phyloP scores from a whole-genome alignment of 2,888 invertebrate genomes.

The Drosophila cracens region DNA sequence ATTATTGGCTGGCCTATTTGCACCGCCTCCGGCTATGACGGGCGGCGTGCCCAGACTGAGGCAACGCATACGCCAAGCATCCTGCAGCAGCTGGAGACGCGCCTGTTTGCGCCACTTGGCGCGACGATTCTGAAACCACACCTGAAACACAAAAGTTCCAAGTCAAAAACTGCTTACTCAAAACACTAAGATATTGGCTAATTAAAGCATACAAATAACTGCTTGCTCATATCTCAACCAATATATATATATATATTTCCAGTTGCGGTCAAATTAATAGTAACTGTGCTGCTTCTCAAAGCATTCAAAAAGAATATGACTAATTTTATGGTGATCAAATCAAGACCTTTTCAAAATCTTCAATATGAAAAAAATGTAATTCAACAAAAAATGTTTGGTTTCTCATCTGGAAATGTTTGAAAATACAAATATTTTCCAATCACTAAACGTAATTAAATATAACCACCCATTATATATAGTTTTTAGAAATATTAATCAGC shows the following conservation, averaged over 20 bases:
- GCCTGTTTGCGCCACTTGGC: slow-evolving; percentile 97
- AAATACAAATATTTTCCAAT: background rate
- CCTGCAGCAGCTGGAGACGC: slow-evolving; percentile 92
- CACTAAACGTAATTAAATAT: background rate
- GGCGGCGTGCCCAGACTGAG: slow-evolving; percentile 89
- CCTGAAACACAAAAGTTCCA: slow-evolving; percentile 86
- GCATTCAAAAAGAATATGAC: background rate
- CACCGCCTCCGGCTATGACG: slow-evolving; percentile 86
- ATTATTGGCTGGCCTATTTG: slow-evolving; percentile 38
- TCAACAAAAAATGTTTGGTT: background rate
- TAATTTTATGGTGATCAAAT: background rate
- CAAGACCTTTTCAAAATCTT: background rate
- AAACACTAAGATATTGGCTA: background rate
- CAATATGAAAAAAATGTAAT: background rate
- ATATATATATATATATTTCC: background rate
- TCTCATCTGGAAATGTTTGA: background rate
- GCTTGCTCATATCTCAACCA: background rate
- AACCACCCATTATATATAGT: background rate
- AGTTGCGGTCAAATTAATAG: background rate
- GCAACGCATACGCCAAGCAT: slow-evolving; percentile 96
- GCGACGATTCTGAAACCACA: slow-evolving; percentile 96
- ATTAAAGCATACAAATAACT: background rate
- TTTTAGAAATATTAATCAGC: background rate
- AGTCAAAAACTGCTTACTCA: slow-evolving; percentile 6
- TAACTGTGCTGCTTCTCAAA: background rate